Base-by-base conservation (phyloP, 1,140 invertebrate species). In the Ruditapes philippinarum region DNA sequence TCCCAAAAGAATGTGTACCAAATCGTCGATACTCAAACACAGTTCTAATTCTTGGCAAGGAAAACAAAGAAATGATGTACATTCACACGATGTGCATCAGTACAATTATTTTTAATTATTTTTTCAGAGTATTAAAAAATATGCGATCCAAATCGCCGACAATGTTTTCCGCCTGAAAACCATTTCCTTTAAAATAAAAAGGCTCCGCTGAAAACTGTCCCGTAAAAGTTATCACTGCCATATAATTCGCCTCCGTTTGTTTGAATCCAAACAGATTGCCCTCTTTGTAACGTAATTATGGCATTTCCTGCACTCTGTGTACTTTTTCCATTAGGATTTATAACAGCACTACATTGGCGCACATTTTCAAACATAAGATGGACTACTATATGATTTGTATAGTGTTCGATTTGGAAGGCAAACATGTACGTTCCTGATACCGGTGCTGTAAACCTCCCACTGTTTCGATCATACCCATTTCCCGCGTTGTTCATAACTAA, bases 391-490 rank as follows among this genome's bases (percentile, higher is more conserved):
- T 78, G 40, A 4, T 42, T 40, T 22, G 73, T 60, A 0, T 22
- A 40, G 25, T 85, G 17, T 70, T 86, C 54, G 22, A 86, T 17
- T 38, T 86, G 84, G 60, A 68, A 68, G 17, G 31, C n/a, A 31
- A 88, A 88, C 11, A 80, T 31, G 28, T 88, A 88, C 1, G 86
- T 79, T 33, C 86, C 86, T 33, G 31, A 11, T 4, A 68, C 11
- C 2, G 86, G 86, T n/a, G 62, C 86, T 0, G 74, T 88, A 70
- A 88, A 88, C 4, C 42, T 82, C 17, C 87, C 87, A 4, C 79
- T 89, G 19, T 40, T 17, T 22, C 5, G 12, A 36, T 89, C 60
- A 57, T 89, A 89, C 14, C 19, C 68, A 25, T 49, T 57, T 11
- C 87, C 87, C 0, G 42, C 65, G 79, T 89, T 89, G 65, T 81